Evolutionary conservation across 2,888 invertebrate species (phyloP).

Genomic region (Andrena dorsata): DNA sequence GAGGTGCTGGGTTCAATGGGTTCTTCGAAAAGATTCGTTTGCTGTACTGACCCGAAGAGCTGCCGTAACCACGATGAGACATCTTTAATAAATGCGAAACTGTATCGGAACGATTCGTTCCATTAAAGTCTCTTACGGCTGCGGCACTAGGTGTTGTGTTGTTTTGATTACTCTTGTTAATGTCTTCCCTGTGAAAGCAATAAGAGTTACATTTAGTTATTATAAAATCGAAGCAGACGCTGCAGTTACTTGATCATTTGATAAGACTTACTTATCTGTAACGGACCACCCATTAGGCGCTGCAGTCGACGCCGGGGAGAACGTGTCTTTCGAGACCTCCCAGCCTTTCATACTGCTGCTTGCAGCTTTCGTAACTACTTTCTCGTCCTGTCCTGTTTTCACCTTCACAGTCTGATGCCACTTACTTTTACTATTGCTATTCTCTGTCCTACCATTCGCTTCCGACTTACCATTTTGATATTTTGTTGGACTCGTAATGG

Average conservation of each 20-base stretch:
- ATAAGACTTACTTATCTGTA: constrained; percentile 78
- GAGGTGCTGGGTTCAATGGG: constrained; percentile 35
- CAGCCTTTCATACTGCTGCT: constrained; percentile 79
- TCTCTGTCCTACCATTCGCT: constrained; percentile 67
- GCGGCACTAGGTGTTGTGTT: constrained; percentile 80
- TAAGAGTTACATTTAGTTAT: not conserved
- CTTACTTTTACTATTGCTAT: constrained; percentile 78
- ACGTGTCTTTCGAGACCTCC: constrained; percentile 79
- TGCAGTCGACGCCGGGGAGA: constrained; percentile 77
- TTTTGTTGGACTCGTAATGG: constrained; percentile 51
- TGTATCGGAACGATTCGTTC: constrained; percentile 84
- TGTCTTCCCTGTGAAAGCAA: constrained; percentile 74
- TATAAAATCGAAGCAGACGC: not conserved
- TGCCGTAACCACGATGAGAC: constrained; percentile 92
- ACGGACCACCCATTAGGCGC: constrained; percentile 82
- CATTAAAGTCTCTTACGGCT: constrained; percentile 81
- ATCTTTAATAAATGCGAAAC: constrained; percentile 89
- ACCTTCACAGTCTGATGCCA: constrained; percentile 75
- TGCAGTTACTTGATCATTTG: not conserved
- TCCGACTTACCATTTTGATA: constrained; percentile 78
- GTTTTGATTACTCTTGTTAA: constrained; percentile 70
- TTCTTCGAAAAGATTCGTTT: constrained; percentile 44
- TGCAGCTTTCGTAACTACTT: constrained; percentile 79
- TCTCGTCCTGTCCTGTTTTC: constrained; percentile 77
- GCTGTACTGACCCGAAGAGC: constrained; percentile 78